These are phyloP conservation scores for Drosophila setosimentum DNA, from an alignment of 2,888 invertebrate genomes.

Conservation along the genomic window DNA sequence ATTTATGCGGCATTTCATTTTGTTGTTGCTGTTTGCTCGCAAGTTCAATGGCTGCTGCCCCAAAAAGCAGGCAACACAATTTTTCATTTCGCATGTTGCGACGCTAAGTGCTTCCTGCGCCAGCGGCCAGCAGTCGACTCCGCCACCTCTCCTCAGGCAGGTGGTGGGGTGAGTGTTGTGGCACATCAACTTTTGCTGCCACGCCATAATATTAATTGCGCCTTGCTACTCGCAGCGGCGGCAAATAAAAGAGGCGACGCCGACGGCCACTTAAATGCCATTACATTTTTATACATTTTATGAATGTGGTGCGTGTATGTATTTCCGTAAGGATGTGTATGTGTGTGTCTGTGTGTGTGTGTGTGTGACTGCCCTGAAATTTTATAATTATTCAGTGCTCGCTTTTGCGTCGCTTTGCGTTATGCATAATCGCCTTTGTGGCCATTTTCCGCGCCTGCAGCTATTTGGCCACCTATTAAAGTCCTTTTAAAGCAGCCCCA, in stretches of 20 bases:
- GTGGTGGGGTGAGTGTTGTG: constrained; percentile 46
- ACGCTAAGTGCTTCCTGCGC: constrained; percentile 77
- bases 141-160: neutral
- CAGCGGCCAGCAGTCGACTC: constrained; percentile 23
- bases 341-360: constrained; percentile 18
- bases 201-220: constrained; percentile 85
- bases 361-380: constrained; percentile 46
- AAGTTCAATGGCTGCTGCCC: constrained; percentile 77
- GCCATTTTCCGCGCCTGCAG: constrained; percentile 38
- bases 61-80: constrained; percentile 66
- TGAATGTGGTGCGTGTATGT: constrained; percentile 51
- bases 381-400: constrained; percentile 80
- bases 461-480: constrained; percentile 67
- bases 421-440: constrained; percentile 64
- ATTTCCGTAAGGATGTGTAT: constrained; percentile 18
- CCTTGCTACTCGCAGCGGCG: constrained; percentile 40
- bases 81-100: constrained; percentile 77
- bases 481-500: constrained; percentile 42
- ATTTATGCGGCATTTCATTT: constrained; percentile 74
- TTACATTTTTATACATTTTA: constrained; percentile 77
- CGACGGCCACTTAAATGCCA: constrained; percentile 80
- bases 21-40: constrained; percentile 39
- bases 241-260: constrained; percentile 55
- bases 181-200: constrained; percentile 77
- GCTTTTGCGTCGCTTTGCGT: constrained; percentile 32